These are phyloP conservation scores for Metallyticus violacea DNA, from an alignment of 2,888 invertebrate species.

Conservation along the genomic window DNA sequence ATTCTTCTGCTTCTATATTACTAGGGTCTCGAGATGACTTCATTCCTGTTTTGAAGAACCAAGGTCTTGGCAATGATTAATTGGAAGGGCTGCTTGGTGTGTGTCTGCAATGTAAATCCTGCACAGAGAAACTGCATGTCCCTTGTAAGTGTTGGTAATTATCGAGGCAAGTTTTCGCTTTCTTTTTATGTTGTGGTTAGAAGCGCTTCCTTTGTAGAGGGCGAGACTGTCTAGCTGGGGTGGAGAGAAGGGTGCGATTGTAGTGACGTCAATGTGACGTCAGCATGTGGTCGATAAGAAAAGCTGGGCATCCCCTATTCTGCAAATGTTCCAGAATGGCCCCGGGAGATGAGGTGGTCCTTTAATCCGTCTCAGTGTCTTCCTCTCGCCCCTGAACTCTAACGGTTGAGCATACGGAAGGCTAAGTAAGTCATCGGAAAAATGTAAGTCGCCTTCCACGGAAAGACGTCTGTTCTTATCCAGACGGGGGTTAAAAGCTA, in stretches of 20 bases:
- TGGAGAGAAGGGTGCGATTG: background rate
- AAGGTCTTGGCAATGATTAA: background rate
- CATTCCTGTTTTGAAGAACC: no score
- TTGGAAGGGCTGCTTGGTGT: background rate
- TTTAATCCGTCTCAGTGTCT: no score
- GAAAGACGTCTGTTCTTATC: background rate
- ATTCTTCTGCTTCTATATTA: no score
- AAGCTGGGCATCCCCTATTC: background rate
- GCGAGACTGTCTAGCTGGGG: background rate
- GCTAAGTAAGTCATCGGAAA: background rate
- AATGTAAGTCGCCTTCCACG: background rate
- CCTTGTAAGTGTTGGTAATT: background rate
- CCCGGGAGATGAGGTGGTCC: background rate
- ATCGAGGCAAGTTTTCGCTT: background rate
- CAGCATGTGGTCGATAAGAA: conserved; percentile 20
- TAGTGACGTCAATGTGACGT: conserved; percentile 27
- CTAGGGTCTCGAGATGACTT: no score
- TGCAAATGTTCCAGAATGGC: background rate
- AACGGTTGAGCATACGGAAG: no score
- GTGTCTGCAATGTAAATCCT: background rate
- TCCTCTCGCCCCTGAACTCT: background rate
- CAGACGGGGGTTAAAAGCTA: background rate
- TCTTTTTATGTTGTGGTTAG: background rate
- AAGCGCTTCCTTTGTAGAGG: background rate
- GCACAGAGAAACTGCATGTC: no score